Percentiles rank a stretch among this genome's conserved stretches.
These are phyloP conservation scores for Mirza zaza DNA, from an alignment of 2,113 vertebrate species.

Conservation along the genomic window DNA sequence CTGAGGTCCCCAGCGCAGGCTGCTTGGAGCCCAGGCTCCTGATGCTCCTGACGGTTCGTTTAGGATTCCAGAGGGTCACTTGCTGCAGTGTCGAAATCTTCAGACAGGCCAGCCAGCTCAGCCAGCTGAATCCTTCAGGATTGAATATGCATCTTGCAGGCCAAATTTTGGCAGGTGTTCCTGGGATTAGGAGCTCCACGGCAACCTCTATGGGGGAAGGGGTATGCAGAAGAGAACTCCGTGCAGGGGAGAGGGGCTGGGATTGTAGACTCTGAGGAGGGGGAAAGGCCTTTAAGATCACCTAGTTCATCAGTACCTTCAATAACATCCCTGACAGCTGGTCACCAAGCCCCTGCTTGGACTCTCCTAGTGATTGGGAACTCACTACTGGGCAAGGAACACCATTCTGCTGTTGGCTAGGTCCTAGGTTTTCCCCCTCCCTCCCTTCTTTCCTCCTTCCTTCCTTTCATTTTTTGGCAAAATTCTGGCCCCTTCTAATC, in stretches of 20 bases:
- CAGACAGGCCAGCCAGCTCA: neutral
- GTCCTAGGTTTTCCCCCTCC: neutral
- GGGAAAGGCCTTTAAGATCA: neutral
- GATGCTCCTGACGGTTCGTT: neutral
- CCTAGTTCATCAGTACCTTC: neutral
- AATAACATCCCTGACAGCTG: neutral
- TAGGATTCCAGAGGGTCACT: neutral
- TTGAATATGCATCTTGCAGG: neutral
- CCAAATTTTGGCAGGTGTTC: neutral
- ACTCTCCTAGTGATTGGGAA: neutral
- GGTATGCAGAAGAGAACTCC: neutral
- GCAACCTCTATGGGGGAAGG: neutral
- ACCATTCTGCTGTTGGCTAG: neutral
- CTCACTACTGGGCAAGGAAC: neutral
- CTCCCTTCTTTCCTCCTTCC: too few species aligned
- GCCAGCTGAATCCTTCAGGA: neutral
- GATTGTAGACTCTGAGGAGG: neutral
- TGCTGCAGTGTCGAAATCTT: neutral
- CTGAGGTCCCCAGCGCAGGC: conserved; percentile 52
- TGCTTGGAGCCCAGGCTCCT: neutral
- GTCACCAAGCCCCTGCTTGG: neutral
- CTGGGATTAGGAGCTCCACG: neutral
- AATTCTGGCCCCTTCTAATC: neutral
- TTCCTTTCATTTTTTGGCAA: neutral
- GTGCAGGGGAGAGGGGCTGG: neutral